Percentiles rank a stretch among this genome's conserved stretches.
phyloP scores from a whole-genome alignment of 2,797 vertebrate species.

The Trachops cirrhosus region DNA sequence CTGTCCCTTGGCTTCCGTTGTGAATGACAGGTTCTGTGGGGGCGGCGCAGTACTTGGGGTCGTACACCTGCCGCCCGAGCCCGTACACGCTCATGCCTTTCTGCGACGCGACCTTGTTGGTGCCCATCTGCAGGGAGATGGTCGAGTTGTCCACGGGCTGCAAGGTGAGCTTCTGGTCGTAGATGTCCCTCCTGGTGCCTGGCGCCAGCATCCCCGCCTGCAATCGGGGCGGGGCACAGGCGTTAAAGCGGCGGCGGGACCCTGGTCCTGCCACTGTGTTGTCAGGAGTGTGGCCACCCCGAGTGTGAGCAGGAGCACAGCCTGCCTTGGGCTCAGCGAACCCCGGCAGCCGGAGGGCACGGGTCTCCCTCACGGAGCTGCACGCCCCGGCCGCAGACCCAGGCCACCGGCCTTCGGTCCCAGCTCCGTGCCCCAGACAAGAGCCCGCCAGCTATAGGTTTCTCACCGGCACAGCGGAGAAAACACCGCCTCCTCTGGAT shows the following conservation, averaged over 20 bases:
- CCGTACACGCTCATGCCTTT: slow-evolving; percentile 97
- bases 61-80: slow-evolving; percentile 95
- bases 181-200: slow-evolving; percentile 97
- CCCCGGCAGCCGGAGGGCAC: neutral
- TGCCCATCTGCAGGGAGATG: slow-evolving; percentile 98
- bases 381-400: neutral
- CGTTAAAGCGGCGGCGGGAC: accelerated
- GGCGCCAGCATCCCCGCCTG: slow-evolving; percentile 98
- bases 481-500: neutral
- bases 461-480: neutral
- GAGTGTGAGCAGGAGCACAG: neutral
- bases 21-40: slow-evolving; percentile 92
- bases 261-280: no score
- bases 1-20: slow-evolving; percentile 96
- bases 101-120: slow-evolving; percentile 97
- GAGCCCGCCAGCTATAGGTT: neutral
- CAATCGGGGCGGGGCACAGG: neutral
- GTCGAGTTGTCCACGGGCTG: slow-evolving; percentile 95
- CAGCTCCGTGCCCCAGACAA: neutral
- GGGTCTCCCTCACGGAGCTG: neutral
- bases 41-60: slow-evolving; percentile 95
- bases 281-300: no score
- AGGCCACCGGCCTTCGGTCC: neutral
- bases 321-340: neutral
- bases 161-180: slow-evolving; percentile 92